Evolutionary conservation across 1,140 invertebrate species (phyloP), one percentile per base, ranked within the genome.

Genomic region (Pseudomyrmex dendroicus): DNA sequence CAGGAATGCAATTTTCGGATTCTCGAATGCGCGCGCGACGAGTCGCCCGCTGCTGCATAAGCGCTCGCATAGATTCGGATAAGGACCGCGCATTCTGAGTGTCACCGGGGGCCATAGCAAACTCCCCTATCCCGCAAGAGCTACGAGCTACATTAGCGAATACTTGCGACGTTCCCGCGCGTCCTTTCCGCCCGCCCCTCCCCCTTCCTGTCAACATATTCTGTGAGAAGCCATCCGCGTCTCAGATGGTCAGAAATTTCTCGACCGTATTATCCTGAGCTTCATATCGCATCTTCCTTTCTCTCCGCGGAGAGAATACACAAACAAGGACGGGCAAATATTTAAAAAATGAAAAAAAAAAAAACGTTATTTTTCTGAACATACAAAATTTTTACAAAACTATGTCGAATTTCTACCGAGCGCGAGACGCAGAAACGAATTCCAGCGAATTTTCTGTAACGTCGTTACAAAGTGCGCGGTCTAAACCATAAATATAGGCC

Each of bases 1-100:
- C 56, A 85, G 90, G 91, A 91, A 92, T 93, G 91, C 90, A 92
- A 93, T 93, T 92, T 92, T 91, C 91, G 86, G 89, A 92, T 92
- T 91, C 92, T 90, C 87, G 73, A 92, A 89, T 84, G 86, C 80
- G 73, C 80, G 73, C 73, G 44, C 86, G 73, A 61, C 73, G 78
- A 25, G 50, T 67, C 62, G 83, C 50, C 83, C 85, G 35, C 35
- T 35, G 72, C 73, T 82, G 67, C 82, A 87, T 89, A 91, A 90
- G 83, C 82, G 84, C 67, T 82, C 84, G 89, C 87, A 89, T 92
- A 92, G 91, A 92, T 92, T 90, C 83, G 85, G 86, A 91, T 92
- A 90, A 92, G 91, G 88, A 85, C 74, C 78, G 89, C 73, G 78
- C 89, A 91, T 92, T 92, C 90, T 90, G 66, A 73, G 77, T 87